A percentile compares a stretch with the other conserved stretches of the same genome.
Conservation (phyloP, 2,113 vertebrate genomes). For the Vidua chalybeata region DNA sequence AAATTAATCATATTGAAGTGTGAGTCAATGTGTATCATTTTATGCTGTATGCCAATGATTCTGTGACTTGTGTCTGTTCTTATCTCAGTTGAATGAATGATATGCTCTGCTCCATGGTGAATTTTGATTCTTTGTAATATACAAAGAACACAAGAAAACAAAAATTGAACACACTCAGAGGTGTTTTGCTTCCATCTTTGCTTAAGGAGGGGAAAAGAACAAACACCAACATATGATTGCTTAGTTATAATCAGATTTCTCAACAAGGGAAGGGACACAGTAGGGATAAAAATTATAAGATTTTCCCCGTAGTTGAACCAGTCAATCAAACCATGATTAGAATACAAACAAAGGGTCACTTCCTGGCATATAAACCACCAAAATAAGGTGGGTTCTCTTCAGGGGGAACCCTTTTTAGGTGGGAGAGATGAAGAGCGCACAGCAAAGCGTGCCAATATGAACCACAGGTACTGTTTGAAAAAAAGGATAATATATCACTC, state of each 20-base stretch:
- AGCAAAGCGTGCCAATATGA: not conserved
- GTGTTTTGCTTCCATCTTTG: not conserved
- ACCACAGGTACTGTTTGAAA: not conserved
- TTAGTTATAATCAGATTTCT: not conserved
- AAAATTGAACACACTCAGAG: not conserved
- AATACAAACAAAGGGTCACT: not conserved
- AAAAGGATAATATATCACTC: not conserved
- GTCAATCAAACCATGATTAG: not conserved
- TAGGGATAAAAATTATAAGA: not conserved
- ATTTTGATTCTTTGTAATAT: not conserved
- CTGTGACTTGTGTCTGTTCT: not conserved
- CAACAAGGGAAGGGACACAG: not conserved
- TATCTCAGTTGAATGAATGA: not conserved
- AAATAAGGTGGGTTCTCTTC: not conserved
- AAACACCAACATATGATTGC: not conserved
- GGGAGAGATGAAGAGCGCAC: not conserved
- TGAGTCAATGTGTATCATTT: not conserved
- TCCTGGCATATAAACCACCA: not conserved
- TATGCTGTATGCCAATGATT: not conserved
- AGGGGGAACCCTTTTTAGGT: not conserved
- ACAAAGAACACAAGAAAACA: not conserved
- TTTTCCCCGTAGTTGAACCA: not conserved
- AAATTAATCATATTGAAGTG: not conserved
- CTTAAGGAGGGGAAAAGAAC: not conserved
- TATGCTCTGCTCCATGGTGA: not conserved